Evolutionary conservation across 2,797 vertebrate species (phyloP).

Genomic region (Spheniscus humboldti): DNA sequence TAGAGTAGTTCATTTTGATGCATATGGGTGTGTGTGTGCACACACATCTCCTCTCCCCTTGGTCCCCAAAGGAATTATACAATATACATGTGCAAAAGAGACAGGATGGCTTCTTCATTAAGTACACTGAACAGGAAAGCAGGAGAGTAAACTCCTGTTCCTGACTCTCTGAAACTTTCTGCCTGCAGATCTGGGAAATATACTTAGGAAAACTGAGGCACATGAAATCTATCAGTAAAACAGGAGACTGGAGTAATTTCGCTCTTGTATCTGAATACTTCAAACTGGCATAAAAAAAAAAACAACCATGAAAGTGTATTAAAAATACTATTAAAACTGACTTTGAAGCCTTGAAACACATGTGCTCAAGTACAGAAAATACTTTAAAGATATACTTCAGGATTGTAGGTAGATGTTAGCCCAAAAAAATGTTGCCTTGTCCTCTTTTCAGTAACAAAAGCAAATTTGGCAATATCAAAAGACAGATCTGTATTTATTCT

Average conservation of each 20-base stretch:
- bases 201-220: background rate
- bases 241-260: background rate
- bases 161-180: background rate
- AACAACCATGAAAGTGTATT: background rate
- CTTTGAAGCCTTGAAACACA: background rate
- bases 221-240: background rate
- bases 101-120: constrained; percentile 33
- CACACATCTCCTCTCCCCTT: background rate
- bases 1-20: background rate
- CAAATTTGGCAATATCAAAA: background rate
- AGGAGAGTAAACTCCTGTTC: constrained; percentile 18
- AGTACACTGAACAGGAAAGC: constrained; percentile 1
- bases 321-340: background rate
- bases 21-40: background rate
- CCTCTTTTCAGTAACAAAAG: background rate
- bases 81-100: background rate
- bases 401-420: background rate
- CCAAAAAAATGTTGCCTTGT: background rate
- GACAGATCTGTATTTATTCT: background rate
- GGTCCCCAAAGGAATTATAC: background rate
- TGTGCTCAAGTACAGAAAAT: background rate
- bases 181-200: background rate
- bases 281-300: background rate
- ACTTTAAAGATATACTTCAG: background rate
- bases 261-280: background rate